Evolutionary conservation across 2,888 invertebrate species (phyloP), one percentile per base, ranked within the genome.

Genomic region (Bombyx huttoni): DNA sequence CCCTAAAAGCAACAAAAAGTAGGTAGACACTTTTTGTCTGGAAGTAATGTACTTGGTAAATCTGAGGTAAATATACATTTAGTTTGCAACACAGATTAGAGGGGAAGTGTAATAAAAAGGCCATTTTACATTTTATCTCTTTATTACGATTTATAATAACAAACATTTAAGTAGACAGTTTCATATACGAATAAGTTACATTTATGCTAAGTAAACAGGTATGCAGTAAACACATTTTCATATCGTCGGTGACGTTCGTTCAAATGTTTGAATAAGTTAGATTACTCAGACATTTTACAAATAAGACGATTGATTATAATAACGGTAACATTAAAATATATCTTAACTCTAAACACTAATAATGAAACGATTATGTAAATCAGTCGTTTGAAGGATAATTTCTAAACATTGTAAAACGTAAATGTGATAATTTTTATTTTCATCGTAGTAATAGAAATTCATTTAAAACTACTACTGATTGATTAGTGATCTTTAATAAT

Each of bases 351-450:
- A 73, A 64, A 56, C 49, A 61, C 68, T 74, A 74, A 66, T 61
- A 73, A 73, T 72, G 70, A 78, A 78, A 78, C 67, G 71, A 74
- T 80, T 73, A 70, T 78, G 74, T 79, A 79, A 80, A 80, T 81
- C 81, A 81, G 81, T 81, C 81, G 64, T 80, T 79, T 76, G 73
- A 80, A 77, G 65, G 73, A 73, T 75, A 77, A 73, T 61, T 65
- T 70, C 24, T 24, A 40, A 40, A 40, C 40, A 40, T 40, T 12
- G 12, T 13, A 35, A 34, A 34, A n/a, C 40, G 12, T 10, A 40
- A 8, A 40, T 12, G 40, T 10, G 8, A 6, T 12, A 5, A 40
- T 10, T 40, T 10, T 40, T 40, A 40, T 24, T 24, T 6, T 40
- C 12, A 40, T 40, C 6, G 40, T 3, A 40, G 7, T 24, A 24